These are phyloP conservation scores for Aphidius ervi DNA, from an alignment of 1,140 invertebrate species.

Conservation along the genomic window DNA sequence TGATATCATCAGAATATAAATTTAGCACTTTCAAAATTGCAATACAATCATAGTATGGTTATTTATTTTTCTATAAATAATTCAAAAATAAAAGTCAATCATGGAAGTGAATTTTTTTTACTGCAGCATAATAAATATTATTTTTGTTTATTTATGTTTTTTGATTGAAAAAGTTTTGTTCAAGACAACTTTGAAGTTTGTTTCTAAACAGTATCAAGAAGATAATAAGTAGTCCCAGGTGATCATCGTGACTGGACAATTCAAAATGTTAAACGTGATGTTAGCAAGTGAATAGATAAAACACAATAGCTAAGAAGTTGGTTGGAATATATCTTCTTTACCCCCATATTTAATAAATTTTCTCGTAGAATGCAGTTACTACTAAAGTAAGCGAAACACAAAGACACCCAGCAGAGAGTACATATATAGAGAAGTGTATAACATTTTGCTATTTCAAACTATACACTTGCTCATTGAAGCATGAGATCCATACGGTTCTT, in stretches of 20 bases:
- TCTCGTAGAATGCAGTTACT: neutral
- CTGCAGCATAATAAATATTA: too few relatives aligned
- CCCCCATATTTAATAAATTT: neutral
- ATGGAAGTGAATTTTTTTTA: too few relatives aligned
- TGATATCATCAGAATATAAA: neutral
- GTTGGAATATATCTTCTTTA: conserved; percentile 16
- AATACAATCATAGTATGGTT: too few relatives aligned
- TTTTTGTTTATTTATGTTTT: too few relatives aligned
- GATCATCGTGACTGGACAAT: conserved; percentile 21
- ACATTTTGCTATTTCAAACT: neutral
- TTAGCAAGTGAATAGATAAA: conserved; percentile 23
- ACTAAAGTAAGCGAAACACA: conserved; percentile 7
- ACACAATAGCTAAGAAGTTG: conserved; percentile 18
- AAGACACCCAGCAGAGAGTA: neutral
- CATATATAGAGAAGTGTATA: too few relatives aligned
- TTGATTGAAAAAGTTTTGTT: too few relatives aligned
- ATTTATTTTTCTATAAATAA: too few relatives aligned
- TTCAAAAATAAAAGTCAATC: too few relatives aligned
- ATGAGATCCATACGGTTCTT: neutral
- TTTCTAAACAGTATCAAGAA: neutral
- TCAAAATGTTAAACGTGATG: conserved; percentile 11
- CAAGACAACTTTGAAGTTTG: too few relatives aligned
- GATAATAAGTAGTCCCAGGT: conserved; percentile 18
- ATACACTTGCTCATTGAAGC: neutral
- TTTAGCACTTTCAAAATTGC: neutral